Conservation (phyloP, 35 echinoderm and acorn worm genomes). For the Eucidaris tribuloides region DNA sequence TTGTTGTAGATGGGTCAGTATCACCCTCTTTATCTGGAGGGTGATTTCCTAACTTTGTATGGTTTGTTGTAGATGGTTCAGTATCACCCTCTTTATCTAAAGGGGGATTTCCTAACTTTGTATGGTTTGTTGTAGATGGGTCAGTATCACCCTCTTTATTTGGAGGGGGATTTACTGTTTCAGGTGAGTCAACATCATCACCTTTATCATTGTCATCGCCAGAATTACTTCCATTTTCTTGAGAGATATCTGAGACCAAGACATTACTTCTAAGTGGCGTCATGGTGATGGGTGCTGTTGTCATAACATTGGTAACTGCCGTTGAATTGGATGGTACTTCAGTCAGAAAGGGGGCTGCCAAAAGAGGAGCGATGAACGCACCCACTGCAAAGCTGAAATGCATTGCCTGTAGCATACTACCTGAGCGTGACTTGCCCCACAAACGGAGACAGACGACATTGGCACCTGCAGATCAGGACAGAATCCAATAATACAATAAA, state of each 20-base stretch:
- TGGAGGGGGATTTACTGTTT: not conserved
- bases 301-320: not conserved
- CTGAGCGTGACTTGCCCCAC: conserved; percentile 73
- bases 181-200: not conserved
- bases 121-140: not conserved
- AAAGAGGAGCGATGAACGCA: conserved; percentile 73
- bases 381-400: conserved; percentile 93
- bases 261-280: not conserved
- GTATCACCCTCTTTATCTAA: not conserved
- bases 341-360: conserved; percentile 66
- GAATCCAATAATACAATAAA: no score
- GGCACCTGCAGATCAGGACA: no score
- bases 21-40: no score
- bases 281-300: not conserved
- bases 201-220: not conserved
- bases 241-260: no score
- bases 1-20: no score
- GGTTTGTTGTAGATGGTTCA: not conserved
- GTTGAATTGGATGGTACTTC: not conserved
- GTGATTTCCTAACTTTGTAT: no score
- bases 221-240: no score
- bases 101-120: no score
- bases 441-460: conserved; percentile 86
- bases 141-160: not conserved
- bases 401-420: conserved; percentile 71